Conservation (phyloP, 2,797 vertebrate species). For the Smutsia gigantea region DNA sequence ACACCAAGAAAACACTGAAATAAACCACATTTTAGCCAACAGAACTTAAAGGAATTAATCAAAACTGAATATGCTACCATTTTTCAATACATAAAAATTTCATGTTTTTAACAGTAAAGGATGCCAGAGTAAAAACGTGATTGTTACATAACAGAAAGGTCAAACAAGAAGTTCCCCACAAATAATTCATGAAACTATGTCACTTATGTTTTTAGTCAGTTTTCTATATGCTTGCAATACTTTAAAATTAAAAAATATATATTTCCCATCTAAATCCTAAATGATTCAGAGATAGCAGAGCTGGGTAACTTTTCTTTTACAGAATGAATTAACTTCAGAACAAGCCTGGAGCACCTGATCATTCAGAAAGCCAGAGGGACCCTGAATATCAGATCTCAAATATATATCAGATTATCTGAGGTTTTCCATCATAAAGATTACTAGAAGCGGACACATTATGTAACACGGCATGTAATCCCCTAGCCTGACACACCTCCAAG, state of each 20-base stretch:
- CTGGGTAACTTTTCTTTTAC: neutral
- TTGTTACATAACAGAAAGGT: neutral
- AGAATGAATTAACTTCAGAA: conserved; percentile 25
- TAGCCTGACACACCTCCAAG: neutral
- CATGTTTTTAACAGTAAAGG: neutral
- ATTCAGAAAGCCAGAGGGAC: neutral
- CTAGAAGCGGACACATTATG: neutral
- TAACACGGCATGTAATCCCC: neutral
- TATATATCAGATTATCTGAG: neutral
- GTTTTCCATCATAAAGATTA: neutral
- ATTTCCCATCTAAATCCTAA: neutral
- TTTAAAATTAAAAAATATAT: conserved; percentile 34
- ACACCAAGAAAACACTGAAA: conserved; percentile 52
- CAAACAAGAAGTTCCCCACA: neutral
- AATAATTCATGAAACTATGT: conserved; percentile 23
- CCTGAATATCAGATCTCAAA: neutral
- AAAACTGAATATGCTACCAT: conserved; percentile 16
- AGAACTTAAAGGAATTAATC: conserved; percentile 41
- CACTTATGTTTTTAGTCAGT: neutral
- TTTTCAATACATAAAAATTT: conserved; percentile 37
- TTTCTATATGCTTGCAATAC: neutral
- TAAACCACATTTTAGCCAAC: conserved; percentile 3
- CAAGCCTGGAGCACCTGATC: neutral
- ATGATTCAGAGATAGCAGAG: neutral
- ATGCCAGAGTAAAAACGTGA: neutral